Base-by-base conservation (phyloP, 2,113 vertebrate genomes). In the Hemiprocne comata region DNA sequence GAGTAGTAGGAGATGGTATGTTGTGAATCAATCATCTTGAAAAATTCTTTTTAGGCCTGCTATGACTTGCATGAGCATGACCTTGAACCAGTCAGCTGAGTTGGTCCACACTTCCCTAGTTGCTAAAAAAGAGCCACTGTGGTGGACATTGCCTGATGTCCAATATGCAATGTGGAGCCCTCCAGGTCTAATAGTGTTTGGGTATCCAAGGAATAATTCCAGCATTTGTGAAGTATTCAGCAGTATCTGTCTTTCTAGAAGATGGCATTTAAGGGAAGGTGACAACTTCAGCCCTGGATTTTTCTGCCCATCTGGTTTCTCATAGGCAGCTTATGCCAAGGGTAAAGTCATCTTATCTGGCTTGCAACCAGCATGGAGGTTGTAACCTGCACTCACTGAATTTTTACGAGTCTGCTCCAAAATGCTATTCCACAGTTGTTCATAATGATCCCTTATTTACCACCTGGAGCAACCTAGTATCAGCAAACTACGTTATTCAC, bases 81-180 rank as follows among this genome's bases (percentile, higher is more conserved):
- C 48, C 31, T 82, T n/a, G 77, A 76, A 29, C 42, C 31, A 4
- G 0, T 25, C 19, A 69, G 64, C 13, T 0, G 1, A 25, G 36
- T 29, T 46, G 54, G 6, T 33, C 48, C 17, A 79, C 7, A 4
- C 25, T 65, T 82, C 44, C 44, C 53, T 20, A 2, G 10, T 21
- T 66, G 53, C 31, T 44, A 1, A 9, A 12, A 7, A 71, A 91
- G 50, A 26, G 17, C 19, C 17, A 6, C 26, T 25, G 38, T 0
- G 1, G 10, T 48, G 46, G 46, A 29, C 14, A 6, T 31, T 53
- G 50, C 55, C n/a, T 79, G 9, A 2, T 84, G 26, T 26, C 50
- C 73, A 51, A 6, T 6, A 1, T 44, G 9, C 11, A 8, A 0
- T 26, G 33, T 3, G 40, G 28, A 13, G 61, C 34, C 7, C 33